phyloP scores from a whole-genome alignment of 2,888 invertebrate genomes.

The Lucinisca nassula region DNA sequence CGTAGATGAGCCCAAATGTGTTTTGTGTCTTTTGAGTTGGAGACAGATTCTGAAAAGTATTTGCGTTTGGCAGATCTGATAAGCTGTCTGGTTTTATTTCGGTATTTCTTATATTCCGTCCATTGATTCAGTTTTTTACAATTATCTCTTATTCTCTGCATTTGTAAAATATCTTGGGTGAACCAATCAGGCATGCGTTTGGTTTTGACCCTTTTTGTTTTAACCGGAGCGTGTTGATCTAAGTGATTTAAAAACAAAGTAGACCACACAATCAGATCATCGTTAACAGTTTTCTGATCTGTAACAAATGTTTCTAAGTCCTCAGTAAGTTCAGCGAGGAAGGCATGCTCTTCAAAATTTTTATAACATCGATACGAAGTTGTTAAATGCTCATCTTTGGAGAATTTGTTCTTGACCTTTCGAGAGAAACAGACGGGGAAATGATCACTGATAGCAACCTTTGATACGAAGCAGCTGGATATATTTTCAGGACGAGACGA shows the following conservation, averaged over 20 bases:
- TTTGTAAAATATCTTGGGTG: neutral
- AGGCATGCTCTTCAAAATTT: neutral
- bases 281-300: neutral
- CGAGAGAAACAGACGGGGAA: neutral
- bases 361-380: neutral
- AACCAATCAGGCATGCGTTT: neutral
- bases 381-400: neutral
- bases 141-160: neutral
- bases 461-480: neutral
- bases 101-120: neutral
- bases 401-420: neutral
- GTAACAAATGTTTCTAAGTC: neutral
- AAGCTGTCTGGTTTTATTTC: neutral
- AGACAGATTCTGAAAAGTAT: neutral
- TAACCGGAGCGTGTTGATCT: neutral
- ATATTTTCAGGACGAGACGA: neutral
- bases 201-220: neutral
- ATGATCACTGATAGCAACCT: neutral
- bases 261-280: neutral
- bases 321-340: neutral
- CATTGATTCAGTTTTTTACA: neutral
- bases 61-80: neutral
- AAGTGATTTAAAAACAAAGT: neutral
- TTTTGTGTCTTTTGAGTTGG: neutral
- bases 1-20: neutral